Evolutionary conservation across 2,888 invertebrate genomes (phyloP).

Genomic region (Lasioglossum figueresi): DNA sequence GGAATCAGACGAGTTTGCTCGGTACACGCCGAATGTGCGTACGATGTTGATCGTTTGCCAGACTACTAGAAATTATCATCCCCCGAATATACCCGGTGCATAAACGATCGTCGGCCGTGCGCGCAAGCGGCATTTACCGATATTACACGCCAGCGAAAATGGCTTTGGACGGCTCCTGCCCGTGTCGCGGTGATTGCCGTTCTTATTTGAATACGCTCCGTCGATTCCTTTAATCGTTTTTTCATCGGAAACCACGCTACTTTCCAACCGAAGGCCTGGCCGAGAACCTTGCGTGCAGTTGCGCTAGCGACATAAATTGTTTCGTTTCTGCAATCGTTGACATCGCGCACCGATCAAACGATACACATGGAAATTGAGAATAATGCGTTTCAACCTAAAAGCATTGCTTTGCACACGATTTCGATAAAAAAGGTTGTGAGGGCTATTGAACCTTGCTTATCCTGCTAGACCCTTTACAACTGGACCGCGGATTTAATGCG

Average conservation of each 20-base stretch:
- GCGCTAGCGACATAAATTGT: not conserved
- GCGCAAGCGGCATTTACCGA: constrained; percentile 57
- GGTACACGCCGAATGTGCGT: constrained; percentile 67
- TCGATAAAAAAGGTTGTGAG: too few relatives aligned
- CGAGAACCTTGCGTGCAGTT: not conserved
- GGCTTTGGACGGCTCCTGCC: constrained; percentile 47
- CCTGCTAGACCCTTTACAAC: not conserved
- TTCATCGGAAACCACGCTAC: not conserved
- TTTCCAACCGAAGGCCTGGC: not conserved
- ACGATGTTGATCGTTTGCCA: constrained; percentile 76
- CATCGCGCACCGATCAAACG: not conserved
- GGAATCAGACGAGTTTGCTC: constrained; percentile 69
- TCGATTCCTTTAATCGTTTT: constrained; percentile 28
- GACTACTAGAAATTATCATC: constrained; percentile 73
- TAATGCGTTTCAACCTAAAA: too few relatives aligned
- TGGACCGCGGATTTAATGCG: not conserved
- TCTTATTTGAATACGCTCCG: constrained; percentile 54
- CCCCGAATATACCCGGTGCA: constrained; percentile 62
- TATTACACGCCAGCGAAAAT: constrained; percentile 62
- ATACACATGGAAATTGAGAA: too few relatives aligned
- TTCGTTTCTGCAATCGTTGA: constrained; percentile 2
- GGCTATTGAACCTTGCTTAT: too few relatives aligned
- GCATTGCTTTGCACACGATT: too few relatives aligned
- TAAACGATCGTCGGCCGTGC: constrained; percentile 49
- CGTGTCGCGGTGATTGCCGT: constrained; percentile 32